Percentiles rank a stretch among this genome's conserved stretches.
Conservation (phyloP, 2,113 vertebrate species). For the Collichthys lucidus region DNA sequence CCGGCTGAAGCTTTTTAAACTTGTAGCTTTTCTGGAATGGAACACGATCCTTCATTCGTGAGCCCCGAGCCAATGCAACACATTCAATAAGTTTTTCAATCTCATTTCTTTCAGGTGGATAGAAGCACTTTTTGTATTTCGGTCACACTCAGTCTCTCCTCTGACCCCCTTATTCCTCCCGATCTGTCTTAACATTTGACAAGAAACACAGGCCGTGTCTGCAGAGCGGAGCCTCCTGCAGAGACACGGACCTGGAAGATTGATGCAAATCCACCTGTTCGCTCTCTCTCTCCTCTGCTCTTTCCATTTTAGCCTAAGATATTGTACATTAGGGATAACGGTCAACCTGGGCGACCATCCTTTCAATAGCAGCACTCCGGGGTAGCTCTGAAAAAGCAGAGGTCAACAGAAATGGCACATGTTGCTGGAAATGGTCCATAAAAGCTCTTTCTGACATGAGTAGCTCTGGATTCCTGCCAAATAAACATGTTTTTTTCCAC, state of each 20-base stretch:
- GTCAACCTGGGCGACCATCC: conserved; percentile 3
- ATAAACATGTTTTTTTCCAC: conserved; percentile 14
- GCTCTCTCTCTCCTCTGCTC: not conserved
- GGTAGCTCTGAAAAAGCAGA: conserved; percentile 30
- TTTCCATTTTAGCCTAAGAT: conserved; percentile 22
- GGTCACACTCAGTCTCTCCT: not conserved
- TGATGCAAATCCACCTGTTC: conserved; percentile 31
- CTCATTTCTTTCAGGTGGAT: not conserved
- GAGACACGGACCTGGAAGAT: not conserved
- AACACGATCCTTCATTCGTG: not conserved
- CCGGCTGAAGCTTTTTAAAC: not conserved
- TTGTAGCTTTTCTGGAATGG: not conserved
- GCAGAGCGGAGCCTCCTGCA: not conserved
- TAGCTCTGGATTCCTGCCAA: conserved; percentile 45
- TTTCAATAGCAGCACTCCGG: conserved; percentile 27
- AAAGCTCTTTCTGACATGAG: conserved; percentile 69
- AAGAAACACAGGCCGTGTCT: conserved; percentile 10
- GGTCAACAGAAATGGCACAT: conserved; percentile 54
- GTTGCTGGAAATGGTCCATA: conserved; percentile 68
- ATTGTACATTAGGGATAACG: conserved; percentile 40
- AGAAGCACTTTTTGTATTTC: not conserved
- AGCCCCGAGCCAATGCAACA: not conserved
- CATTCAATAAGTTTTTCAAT: not conserved
- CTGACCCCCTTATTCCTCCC: conserved; percentile 2
- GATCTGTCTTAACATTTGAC: not conserved